Percentiles rank a stretch among this genome's conserved stretches.
phyloP scores from a whole-genome alignment of 2,797 vertebrate species.

The Merluccius polli region DNA sequence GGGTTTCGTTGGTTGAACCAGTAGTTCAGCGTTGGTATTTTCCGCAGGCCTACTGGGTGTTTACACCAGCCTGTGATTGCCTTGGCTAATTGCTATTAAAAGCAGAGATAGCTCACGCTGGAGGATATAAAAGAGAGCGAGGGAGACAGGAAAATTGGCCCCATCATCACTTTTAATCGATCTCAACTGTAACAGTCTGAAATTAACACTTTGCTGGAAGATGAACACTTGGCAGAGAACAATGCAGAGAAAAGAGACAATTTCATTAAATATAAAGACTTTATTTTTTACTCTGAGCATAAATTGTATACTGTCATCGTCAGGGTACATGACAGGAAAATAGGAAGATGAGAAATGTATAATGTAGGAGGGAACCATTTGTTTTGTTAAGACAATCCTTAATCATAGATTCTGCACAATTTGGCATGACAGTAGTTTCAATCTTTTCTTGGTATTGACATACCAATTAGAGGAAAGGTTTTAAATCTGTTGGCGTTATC shows the following conservation, averaged over 20 bases:
- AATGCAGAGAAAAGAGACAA: conserved; percentile 7
- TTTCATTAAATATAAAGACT: background rate
- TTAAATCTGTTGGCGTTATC: too few species aligned
- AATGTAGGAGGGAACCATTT: background rate
- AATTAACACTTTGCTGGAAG: conserved; percentile 25
- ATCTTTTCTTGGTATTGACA: background rate
- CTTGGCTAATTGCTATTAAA: conserved; percentile 23
- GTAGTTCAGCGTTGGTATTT: background rate
- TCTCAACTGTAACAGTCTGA: background rate
- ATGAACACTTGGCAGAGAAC: conserved; percentile 3
- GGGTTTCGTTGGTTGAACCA: background rate
- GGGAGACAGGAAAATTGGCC: conserved; percentile 34
- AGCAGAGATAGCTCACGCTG: background rate
- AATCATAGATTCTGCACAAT: background rate
- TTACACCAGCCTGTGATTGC: conserved; percentile 17
- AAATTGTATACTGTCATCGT: conserved; percentile 36
- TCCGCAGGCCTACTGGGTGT: background rate
- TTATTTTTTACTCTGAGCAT: conserved; percentile 15
- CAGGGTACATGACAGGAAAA: conserved; percentile 30
- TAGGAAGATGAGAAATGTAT: conserved; percentile 8
- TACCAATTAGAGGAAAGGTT: too few species aligned
- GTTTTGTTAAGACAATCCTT: background rate
- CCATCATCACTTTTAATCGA: conserved; percentile 29
- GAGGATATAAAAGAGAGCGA: conserved; percentile 12
- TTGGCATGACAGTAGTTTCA: background rate